Percentiles rank a stretch among this genome's conserved stretches.
These are phyloP conservation scores for Hystrix brachyura DNA, from an alignment of 2,113 vertebrate genomes.

Conservation along the genomic window DNA sequence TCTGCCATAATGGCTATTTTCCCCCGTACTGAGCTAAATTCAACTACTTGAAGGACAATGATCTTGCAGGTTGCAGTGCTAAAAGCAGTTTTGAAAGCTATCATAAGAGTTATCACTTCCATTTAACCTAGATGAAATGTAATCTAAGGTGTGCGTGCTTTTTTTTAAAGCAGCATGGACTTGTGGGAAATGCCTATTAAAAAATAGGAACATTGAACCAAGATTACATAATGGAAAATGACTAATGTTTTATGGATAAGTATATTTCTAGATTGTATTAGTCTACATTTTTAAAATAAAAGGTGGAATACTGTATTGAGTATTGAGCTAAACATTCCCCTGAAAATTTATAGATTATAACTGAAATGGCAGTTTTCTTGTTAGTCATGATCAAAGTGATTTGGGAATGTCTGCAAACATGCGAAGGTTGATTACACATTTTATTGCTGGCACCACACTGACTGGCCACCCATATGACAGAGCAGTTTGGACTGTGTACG, in stretches of 20 bases:
- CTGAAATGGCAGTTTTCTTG: slow-evolving; percentile 74
- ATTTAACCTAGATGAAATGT: slow-evolving; percentile 56
- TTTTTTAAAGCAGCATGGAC: slow-evolving; percentile 50
- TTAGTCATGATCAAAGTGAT: slow-evolving; percentile 75
- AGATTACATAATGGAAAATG: slow-evolving; percentile 73
- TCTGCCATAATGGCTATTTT: slow-evolving; percentile 54
- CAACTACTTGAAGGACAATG: neutral
- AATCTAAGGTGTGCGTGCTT: neutral
- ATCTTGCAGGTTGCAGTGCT: neutral
- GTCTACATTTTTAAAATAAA: slow-evolving; percentile 68
- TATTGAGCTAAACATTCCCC: slow-evolving; percentile 10
- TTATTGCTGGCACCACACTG: slow-evolving; percentile 44
- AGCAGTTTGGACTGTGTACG: slow-evolving; percentile 63
- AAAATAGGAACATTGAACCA: slow-evolving; percentile 52
- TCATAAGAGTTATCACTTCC: slow-evolving; percentile 37
- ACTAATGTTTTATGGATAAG: slow-evolving; percentile 50
- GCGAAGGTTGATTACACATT: neutral
- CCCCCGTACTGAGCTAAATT: slow-evolving; percentile 56
- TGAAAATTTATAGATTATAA: slow-evolving; percentile 68
- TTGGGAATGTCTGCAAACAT: slow-evolving; percentile 45
- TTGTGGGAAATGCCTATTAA: slow-evolving; percentile 63
- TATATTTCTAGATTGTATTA: slow-evolving; percentile 61
- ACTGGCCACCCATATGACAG: slow-evolving; percentile 69
- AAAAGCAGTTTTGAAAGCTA: slow-evolving; percentile 46
- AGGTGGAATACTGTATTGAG: slow-evolving; percentile 61